Conservation (phyloP, 2,797 vertebrate genomes). For the Heteromormyrus szaboi region DNA sequence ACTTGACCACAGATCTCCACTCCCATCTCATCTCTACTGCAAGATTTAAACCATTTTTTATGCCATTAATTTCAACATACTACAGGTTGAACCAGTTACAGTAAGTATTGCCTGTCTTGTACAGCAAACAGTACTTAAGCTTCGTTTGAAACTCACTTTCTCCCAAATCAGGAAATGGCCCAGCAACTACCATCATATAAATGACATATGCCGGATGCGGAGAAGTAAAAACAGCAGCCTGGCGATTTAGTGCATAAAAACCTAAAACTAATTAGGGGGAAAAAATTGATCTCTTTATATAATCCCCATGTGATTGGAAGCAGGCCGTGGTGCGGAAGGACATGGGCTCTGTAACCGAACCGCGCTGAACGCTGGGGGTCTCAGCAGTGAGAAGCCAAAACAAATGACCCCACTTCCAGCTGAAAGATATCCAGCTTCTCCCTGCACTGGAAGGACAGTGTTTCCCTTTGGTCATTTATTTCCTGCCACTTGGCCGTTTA, state of each 20-base stretch:
- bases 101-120: neutral
- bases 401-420: conserved; percentile 67
- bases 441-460: conserved; percentile 36
- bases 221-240: conserved; percentile 65
- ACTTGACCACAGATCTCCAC: neutral
- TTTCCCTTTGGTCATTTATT: conserved; percentile 55
- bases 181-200: conserved; percentile 78
- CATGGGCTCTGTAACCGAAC: conserved; percentile 47
- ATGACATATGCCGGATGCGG: conserved; percentile 82
- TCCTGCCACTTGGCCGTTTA: conserved; percentile 16
- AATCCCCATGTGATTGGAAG: conserved; percentile 80
- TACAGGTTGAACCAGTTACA: neutral
- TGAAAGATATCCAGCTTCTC: conserved; percentile 50
- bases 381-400: conserved; percentile 60
- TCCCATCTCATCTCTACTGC: neutral
- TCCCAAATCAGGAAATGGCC: neutral
- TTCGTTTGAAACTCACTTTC: neutral
- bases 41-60: neutral
- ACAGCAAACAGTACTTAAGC: neutral
- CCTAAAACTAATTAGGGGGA: conserved; percentile 18
- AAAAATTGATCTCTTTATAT: conserved; percentile 68
- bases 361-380: conserved; percentile 59
- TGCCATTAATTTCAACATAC: neutral
- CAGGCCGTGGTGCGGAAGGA: conserved; percentile 70
- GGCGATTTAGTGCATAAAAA: conserved; percentile 34